Evolutionary conservation across 2,888 invertebrate species (phyloP), one percentile per base, ranked within the genome.

Genomic region (Ferdinandea cuprea): DNA sequence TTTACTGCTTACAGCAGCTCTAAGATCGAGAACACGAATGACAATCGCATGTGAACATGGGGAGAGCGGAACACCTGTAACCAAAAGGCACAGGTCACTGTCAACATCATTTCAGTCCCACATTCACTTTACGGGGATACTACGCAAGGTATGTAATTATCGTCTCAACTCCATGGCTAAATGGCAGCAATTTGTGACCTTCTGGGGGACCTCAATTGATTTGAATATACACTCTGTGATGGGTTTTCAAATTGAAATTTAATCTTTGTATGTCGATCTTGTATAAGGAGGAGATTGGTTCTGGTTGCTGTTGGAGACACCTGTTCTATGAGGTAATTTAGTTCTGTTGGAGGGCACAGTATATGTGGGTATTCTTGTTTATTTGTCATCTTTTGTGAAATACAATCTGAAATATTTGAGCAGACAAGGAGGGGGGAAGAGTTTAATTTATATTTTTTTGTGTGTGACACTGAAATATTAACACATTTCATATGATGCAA

Each of bases 21-120:
- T 63, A 11, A 32, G 48, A 59, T 30, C 30, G 48, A 56, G 68
- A 68, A 54, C 40, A 69, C 69, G 58, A 80, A 61, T 68, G 79
- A 79, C 71, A 71, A 63, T 37, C 50, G 61, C 42, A 68, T 61
- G 61, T 66, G 72, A 59, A 46, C 44, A 44, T 71, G 30, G 46
- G 56, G 35, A 68, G 66, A 68, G 74, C 68, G 68, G 68, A 80
- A 80, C 83, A 83, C 83, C 83, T 83, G 83, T 80, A 76, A 42
- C 32, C 40, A 78, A 78, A 78, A 78, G 83, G 83, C 83, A 83
- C 78, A 83, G 83, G 83, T 83, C 83, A 83, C 83, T 83, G 83
- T 83, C 83, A 83, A 78, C 83, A 72, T 83, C 71, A 72, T 61
- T 69, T 65, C 35, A 59, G 58, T 77, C 59, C 48, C 83, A 63